Evolutionary conservation across 2,113 vertebrate species (phyloP).

Genomic region (Cyphomyrus plagiostoma): DNA sequence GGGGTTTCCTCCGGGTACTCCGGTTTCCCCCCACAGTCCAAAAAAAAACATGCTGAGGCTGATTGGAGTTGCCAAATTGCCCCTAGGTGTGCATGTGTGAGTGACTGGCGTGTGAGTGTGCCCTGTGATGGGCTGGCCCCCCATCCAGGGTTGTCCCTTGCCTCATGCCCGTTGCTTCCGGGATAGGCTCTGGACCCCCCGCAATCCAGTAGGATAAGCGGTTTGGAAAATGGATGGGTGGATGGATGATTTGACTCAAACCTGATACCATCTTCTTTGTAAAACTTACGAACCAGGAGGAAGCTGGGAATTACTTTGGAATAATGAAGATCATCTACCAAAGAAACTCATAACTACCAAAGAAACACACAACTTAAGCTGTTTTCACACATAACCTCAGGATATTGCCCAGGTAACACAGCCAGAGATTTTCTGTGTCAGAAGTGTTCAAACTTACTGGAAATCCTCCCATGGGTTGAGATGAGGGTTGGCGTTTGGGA

Average conservation of each 20-base stretch:
- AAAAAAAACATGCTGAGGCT: too few species aligned
- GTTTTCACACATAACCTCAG: not conserved
- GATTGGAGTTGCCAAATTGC: too few species aligned
- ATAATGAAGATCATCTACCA: not conserved
- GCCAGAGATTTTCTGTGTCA: not conserved
- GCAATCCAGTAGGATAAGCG: too few species aligned
- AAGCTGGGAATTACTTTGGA: not conserved
- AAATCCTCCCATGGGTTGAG: not conserved
- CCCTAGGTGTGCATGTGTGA: too few species aligned
- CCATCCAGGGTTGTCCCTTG: too few species aligned
- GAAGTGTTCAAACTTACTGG: not conserved
- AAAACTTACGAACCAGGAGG: not conserved
- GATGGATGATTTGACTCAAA: not conserved
- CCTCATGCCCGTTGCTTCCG: too few species aligned
- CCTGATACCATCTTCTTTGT: not conserved
- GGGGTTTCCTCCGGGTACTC: too few species aligned
- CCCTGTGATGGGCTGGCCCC: too few species aligned
- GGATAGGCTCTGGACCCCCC: too few species aligned
- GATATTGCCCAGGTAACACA: not conserved
- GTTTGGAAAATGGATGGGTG: too few species aligned
- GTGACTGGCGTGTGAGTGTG: too few species aligned
- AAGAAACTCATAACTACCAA: not conserved
- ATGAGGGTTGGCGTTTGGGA: not conserved
- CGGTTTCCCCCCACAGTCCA: too few species aligned
- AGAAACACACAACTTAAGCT: not conserved